Evolutionary conservation across 2,888 invertebrate species (phyloP).

Genomic region (Leptinotarsa tumamoca): DNA sequence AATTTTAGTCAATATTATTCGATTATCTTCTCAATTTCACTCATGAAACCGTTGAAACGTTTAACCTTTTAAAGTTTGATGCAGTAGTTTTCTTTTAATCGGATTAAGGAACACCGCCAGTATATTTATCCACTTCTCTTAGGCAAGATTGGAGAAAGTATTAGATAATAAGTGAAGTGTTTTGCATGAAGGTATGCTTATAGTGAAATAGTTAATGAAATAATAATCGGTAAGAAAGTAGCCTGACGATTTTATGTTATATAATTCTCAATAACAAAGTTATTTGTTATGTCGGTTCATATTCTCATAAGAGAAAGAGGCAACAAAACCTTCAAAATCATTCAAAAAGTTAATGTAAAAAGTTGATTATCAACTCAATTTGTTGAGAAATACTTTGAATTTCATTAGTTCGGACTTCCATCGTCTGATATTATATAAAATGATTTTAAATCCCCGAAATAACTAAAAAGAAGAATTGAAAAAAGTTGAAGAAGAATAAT

Average conservation of each 20-base stretch:
- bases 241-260: slow-evolving; percentile 28
- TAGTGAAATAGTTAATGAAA: slow-evolving; percentile 29
- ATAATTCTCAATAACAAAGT: background rate
- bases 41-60: background rate
- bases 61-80: background rate
- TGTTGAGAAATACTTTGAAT: no score
- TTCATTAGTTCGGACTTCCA: no score
- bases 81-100: background rate
- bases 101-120: background rate
- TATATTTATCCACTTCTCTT: slow-evolving; percentile 4
- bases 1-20: background rate
- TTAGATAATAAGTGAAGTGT: slow-evolving; percentile 16
- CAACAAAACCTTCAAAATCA: no score
- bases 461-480: no score
- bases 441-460: no score
- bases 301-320: no score
- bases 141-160: slow-evolving; percentile 27
- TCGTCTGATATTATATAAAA: no score
- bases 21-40: no score
- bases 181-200: slow-evolving; percentile 12
- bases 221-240: slow-evolving; percentile 33
- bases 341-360: no score
- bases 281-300: background rate
- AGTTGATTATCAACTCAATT: no score
- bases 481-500: no score